Conservation (phyloP, 1,140 invertebrate species). For the Pseudoatta argentina region DNA sequence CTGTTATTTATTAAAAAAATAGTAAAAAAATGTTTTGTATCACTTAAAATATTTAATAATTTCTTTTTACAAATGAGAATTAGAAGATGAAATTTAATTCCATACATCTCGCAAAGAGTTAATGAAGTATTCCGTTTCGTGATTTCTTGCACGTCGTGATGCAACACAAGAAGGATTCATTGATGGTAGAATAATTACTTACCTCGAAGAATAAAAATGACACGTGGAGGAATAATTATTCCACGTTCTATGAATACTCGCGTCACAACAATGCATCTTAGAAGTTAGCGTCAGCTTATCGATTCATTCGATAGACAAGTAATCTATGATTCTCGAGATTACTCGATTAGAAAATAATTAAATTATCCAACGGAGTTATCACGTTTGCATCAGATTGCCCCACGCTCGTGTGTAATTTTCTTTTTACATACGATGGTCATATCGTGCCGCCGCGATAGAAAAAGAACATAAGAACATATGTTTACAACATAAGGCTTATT, state of each 20-base stretch:
- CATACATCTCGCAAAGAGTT: neutral
- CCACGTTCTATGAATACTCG: neutral
- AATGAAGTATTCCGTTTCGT: neutral
- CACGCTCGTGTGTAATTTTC: neutral
- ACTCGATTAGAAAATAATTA: constrained; percentile 37
- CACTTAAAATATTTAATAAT: neutral
- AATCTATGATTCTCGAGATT: constrained; percentile 28
- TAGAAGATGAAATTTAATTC: neutral
- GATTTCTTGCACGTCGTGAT: neutral
- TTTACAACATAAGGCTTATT: neutral
- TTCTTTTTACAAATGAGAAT: neutral
- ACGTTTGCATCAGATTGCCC: neutral
- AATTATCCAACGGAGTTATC: constrained; percentile 6
- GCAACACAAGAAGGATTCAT: neutral
- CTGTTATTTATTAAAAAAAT: neutral
- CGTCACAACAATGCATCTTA: neutral
- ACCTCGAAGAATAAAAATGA: neutral
- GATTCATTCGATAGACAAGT: neutral
- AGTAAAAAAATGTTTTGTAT: neutral
- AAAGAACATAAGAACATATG: neutral
- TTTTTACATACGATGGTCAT: constrained; percentile 1
- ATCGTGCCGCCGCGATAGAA: neutral
- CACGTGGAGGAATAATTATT: neutral
- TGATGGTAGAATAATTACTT: neutral
- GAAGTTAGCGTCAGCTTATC: neutral